These are phyloP conservation scores for Nephrotoma appendiculata DNA, from an alignment of 2,888 invertebrate genomes.

Conservation along the genomic window DNA sequence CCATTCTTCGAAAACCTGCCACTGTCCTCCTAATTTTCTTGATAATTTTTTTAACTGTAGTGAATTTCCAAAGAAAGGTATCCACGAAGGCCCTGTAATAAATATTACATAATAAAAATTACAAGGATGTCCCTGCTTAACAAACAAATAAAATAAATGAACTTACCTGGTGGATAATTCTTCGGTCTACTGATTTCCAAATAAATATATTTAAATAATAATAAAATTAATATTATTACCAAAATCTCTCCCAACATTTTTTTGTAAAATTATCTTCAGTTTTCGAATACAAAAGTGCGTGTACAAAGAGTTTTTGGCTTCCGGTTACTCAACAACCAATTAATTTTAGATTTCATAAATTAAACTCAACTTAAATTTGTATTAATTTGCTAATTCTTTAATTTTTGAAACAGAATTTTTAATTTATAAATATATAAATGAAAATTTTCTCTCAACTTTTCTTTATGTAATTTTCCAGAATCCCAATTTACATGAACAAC, in stretches of 20 bases:
- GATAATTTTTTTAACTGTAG: conserved; percentile 24
- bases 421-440: background rate
- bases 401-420: background rate
- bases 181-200: background rate
- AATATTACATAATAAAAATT: background rate
- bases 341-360: background rate
- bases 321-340: background rate
- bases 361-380: background rate
- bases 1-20: conserved; percentile 35
- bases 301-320: background rate
- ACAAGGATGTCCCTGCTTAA: background rate
- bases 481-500: background rate
- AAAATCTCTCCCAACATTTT: background rate
- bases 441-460: background rate
- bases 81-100: background rate
- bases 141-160: background rate
- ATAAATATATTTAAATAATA: background rate
- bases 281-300: background rate
- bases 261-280: background rate
- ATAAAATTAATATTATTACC: background rate
- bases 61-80: conserved; percentile 25
- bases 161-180: background rate
- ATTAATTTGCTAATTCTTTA: background rate
- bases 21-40: conserved; percentile 34
- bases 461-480: background rate